Percentiles rank a stretch among this genome's conserved stretches.
Conservation (phyloP, 2,797 vertebrate species). For the Pristis pectinata region DNA sequence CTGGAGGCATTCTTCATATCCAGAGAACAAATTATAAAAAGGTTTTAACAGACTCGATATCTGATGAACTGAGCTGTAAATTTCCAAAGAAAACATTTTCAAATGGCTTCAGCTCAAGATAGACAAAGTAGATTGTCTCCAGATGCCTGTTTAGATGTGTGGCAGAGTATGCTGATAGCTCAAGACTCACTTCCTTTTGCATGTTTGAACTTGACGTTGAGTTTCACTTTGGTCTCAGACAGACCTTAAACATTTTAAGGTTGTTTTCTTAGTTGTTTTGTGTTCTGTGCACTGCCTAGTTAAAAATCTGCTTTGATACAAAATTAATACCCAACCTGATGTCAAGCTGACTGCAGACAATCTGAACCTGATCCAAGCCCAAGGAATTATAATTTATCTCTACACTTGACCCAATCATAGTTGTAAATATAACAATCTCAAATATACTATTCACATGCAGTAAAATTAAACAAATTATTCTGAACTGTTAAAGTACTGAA, state of each 20-base stretch:
- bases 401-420: too few species aligned
- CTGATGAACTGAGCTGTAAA: neutral
- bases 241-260: neutral
- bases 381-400: too few species aligned
- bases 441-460: too few species aligned
- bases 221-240: neutral
- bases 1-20: neutral
- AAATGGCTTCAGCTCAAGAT: neutral
- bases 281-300: too few species aligned
- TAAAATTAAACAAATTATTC: too few species aligned
- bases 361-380: too few species aligned
- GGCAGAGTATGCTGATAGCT: neutral
- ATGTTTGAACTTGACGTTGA: neutral
- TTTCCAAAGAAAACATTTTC: neutral
- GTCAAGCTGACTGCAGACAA: too few species aligned
- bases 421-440: too few species aligned
- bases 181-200: neutral
- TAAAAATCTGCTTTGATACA: too few species aligned
- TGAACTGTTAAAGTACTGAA: too few species aligned
- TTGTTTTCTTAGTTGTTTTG: neutral
- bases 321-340: too few species aligned
- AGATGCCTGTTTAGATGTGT: neutral
- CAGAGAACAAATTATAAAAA: neutral
- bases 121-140: neutral
- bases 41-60: neutral